Evolutionary conservation across 1,140 invertebrate species (phyloP).

Genomic region (Dinoponera quadriceps): DNA sequence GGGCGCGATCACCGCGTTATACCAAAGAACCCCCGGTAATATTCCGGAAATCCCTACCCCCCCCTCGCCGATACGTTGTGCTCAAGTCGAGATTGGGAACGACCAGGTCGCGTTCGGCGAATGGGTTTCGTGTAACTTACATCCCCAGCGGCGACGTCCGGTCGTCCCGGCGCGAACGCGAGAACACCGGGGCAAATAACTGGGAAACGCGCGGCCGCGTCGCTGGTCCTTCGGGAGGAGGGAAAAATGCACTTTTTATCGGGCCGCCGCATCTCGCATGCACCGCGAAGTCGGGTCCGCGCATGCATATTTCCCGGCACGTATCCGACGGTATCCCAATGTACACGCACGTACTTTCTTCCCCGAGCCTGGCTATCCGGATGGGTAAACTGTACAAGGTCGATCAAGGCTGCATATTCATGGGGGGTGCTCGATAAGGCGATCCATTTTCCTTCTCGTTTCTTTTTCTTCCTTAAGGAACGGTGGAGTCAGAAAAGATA

Average conservation of each 20-base stretch:
- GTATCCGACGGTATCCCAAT: constrained; percentile 66
- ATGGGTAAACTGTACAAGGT: constrained; percentile 64
- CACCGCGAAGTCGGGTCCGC: constrained; percentile 61
- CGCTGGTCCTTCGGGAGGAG: constrained; percentile 65
- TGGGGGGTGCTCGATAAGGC: constrained; percentile 42
- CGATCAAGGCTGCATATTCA: constrained; percentile 68
- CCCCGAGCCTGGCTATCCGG: constrained; percentile 61
- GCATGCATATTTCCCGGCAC: constrained; percentile 78
- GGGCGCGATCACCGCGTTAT: background rate
- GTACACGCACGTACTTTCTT: constrained; percentile 61
- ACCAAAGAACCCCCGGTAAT: constrained; percentile 11
- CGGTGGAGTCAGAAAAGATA: background rate
- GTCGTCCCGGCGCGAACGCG: background rate
- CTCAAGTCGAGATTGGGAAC: background rate
- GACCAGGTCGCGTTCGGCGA: background rate
- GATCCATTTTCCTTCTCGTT: constrained; percentile 20
- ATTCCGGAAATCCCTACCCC: no score
- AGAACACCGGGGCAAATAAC: constrained; percentile 41
- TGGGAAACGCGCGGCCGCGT: constrained; percentile 29
- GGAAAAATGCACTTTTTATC: constrained; percentile 79
- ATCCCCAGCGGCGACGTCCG: background rate
- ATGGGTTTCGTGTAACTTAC: constrained; percentile 12
- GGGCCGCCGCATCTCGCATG: constrained; percentile 75
- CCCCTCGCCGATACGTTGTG: constrained; percentile 9
- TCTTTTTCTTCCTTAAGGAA: constrained; percentile 2